Conservation (phyloP, 2,113 vertebrate genomes). For the Paracanthobrama guichenoti region DNA sequence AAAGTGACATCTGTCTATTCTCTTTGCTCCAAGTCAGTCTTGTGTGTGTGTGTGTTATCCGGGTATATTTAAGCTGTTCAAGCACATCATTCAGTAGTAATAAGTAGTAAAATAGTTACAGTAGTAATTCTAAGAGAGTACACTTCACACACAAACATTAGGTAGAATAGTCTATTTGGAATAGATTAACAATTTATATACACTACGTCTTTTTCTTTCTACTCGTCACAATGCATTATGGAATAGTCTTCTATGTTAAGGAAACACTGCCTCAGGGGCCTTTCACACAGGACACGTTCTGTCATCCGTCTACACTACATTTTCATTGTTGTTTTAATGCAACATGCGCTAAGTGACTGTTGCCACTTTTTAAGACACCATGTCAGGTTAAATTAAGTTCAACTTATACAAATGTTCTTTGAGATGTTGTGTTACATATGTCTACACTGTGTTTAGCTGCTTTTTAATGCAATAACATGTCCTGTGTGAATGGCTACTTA, state of each 20-base stretch:
- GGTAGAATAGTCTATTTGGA: background rate
- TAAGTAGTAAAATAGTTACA: too few species aligned
- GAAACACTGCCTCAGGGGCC: background rate
- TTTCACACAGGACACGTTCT: background rate
- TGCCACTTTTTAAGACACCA: background rate
- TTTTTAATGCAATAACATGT: background rate
- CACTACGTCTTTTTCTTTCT: background rate
- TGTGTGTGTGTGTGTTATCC: conserved; percentile 23
- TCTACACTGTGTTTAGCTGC: background rate
- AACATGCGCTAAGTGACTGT: background rate
- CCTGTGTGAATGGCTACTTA: background rate
- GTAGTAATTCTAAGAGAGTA: background rate
- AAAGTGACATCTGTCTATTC: conserved; percentile 47
- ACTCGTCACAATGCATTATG: background rate
- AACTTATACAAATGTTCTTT: background rate
- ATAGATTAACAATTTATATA: background rate
- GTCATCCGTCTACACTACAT: background rate
- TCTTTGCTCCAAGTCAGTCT: background rate
- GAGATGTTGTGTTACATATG: background rate
- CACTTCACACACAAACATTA: background rate
- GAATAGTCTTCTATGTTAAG: background rate
- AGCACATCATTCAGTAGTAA: background rate
- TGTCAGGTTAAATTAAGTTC: background rate
- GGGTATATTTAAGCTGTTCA: conserved; percentile 2
- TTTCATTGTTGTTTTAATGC: conserved; percentile 17